A percentile compares a stretch with the other conserved stretches of the same genome.
Evolutionary conservation across 2,797 vertebrate species (phyloP).

Genomic region (Gadopsis bispinosus): DNA sequence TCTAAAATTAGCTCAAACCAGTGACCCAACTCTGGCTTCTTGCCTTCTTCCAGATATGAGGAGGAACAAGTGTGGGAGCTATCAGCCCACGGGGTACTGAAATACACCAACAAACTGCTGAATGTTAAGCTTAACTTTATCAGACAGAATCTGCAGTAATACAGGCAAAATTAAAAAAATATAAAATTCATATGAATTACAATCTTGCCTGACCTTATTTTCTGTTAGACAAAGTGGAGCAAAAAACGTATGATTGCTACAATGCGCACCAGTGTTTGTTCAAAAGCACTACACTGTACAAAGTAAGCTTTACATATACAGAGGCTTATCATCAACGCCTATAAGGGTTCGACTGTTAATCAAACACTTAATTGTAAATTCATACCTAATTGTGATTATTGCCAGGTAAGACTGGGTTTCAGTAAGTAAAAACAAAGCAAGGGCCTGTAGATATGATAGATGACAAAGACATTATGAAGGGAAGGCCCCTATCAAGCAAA

Average conservation of each 20-base stretch:
- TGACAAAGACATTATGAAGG: neutral
- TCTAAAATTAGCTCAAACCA: conserved; percentile 75
- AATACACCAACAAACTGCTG: conserved; percentile 60
- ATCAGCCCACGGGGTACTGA: conserved; percentile 70
- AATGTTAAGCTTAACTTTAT: conserved; percentile 41
- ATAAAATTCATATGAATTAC: conserved; percentile 4
- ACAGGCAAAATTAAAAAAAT: conserved; percentile 1
- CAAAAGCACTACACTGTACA: neutral
- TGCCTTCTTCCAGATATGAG: conserved; percentile 68
- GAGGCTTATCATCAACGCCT: neutral
- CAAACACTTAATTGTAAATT: neutral
- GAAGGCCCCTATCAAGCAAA: neutral
- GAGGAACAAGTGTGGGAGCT: conserved; percentile 71
- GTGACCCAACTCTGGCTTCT: conserved; percentile 72
- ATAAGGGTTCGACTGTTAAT: conserved; percentile 14
- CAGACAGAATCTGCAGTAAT: conserved; percentile 3
- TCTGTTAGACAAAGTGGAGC: conserved; percentile 3
- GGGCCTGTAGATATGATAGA: neutral
- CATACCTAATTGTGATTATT: conserved; percentile 9
- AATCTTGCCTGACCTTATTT: conserved; percentile 14
- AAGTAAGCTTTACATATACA: conserved; percentile 9
- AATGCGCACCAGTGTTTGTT: neutral
- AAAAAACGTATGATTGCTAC: neutral
- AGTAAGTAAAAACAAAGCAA: neutral
- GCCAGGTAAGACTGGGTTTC: neutral